phyloP scores from a whole-genome alignment of 2,113 vertebrate genomes.

The Aviceda subcristata region DNA sequence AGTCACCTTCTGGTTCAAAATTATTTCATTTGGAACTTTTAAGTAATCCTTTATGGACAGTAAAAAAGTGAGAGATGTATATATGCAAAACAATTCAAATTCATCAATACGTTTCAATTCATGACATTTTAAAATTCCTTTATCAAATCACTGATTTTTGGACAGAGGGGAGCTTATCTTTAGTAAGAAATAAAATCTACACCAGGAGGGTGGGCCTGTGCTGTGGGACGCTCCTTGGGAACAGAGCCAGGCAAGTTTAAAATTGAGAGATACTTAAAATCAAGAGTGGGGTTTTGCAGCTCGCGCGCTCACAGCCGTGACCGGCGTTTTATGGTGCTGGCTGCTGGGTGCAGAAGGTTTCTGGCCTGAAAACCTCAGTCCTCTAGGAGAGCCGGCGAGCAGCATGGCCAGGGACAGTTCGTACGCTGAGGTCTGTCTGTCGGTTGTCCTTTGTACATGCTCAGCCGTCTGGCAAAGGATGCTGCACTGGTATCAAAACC shows the following conservation, averaged over 20 bases:
- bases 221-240: not conserved
- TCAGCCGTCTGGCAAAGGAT: not conserved
- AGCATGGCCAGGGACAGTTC: not conserved
- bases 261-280: not conserved
- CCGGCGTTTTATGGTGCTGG: not conserved
- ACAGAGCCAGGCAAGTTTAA: not conserved
- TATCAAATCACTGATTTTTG: not conserved
- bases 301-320: fast-evolving
- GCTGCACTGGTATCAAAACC: not conserved
- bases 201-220: not conserved
- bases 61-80: not conserved
- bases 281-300: not conserved
- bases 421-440: not conserved
- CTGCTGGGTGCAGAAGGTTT: not conserved
- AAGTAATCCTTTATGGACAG: not conserved
- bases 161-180: not conserved
- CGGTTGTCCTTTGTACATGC: not conserved
- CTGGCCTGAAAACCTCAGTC: not conserved
- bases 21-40: not conserved
- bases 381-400: not conserved
- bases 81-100: not conserved
- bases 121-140: not conserved
- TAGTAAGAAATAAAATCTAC: not conserved
- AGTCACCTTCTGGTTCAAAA: not conserved
- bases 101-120: not conserved